A percentile compares a stretch with the other conserved stretches of the same genome.
These are phyloP conservation scores for Malaclemys terrapin DNA, from an alignment of 2,113 vertebrate species.

Conservation along the genomic window DNA sequence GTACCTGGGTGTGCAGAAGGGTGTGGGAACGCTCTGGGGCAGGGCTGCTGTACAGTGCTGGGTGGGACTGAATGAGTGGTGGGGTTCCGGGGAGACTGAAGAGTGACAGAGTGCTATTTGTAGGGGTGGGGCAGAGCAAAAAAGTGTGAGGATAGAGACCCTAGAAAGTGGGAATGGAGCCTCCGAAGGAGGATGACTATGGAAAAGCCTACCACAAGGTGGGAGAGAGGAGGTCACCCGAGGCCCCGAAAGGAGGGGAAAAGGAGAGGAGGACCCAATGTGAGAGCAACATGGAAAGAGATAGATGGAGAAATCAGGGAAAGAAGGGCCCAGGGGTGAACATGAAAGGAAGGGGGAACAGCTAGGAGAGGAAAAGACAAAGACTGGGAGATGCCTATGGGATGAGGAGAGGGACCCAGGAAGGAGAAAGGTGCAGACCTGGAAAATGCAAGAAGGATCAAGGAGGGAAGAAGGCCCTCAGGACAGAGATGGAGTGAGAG, in stretches of 20 bases:
- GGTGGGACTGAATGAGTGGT: neutral
- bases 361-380: neutral
- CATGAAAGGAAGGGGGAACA: neutral
- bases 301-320: neutral
- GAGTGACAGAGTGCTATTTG: neutral
- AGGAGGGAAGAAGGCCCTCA: neutral
- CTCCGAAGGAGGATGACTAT: neutral
- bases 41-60: neutral
- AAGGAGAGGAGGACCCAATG: neutral
- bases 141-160: neutral
- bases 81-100: neutral
- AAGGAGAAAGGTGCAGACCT: neutral
- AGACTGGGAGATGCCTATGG: neutral
- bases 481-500: neutral
- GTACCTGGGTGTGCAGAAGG: neutral
- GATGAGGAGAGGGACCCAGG: neutral
- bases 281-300: neutral
- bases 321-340: neutral
- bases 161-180: neutral
- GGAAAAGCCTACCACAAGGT: neutral
- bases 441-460: neutral
- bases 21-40: neutral
- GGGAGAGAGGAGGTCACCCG: neutral
- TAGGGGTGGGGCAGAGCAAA: neutral
- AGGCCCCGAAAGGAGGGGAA: no score